Evolutionary conservation across 2,888 invertebrate species (phyloP).

Genomic region (Trachelus iudaicus): DNA sequence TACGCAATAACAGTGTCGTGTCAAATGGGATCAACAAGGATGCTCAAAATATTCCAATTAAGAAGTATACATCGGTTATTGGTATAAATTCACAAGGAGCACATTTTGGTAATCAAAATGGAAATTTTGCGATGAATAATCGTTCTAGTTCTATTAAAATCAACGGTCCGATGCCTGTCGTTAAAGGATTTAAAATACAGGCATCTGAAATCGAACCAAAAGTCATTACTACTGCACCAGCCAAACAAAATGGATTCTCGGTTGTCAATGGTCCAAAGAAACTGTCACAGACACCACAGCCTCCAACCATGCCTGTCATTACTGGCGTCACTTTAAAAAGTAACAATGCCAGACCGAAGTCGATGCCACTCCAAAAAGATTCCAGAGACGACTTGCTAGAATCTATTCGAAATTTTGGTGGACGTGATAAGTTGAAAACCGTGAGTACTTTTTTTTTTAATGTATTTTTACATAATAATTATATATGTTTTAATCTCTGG

Average conservation of each 20-base stretch:
- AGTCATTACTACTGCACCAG: conserved; percentile 1
- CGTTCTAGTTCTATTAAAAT: conserved; percentile 18
- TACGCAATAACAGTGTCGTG: conserved; percentile 10
- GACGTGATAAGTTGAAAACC: conserved; percentile 51
- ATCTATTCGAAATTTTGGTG: conserved; percentile 78
- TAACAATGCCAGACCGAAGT: conserved; percentile 46
- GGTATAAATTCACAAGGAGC: conserved; percentile 37
- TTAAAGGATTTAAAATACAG: conserved; percentile 46
- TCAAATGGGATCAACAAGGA: conserved; percentile 4
- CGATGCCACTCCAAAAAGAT: conserved; percentile 63
- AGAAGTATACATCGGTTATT: conserved; percentile 50
- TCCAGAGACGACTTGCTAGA: conserved; percentile 75
- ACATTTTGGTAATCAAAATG: conserved; percentile 19
- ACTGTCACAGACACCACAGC: conserved; percentile 35
- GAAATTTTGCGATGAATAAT: conserved; percentile 17
- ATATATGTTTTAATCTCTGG: background rate
- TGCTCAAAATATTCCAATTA: conserved; percentile 21
- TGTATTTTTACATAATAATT: background rate
- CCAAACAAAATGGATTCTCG: conserved; percentile 9
- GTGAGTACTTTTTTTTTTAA: conserved; percentile 34
- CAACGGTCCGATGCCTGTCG: conserved; percentile 39
- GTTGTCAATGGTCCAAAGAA: conserved; percentile 14
- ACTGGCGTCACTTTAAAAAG: conserved; percentile 61
- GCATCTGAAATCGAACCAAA: conserved; percentile 16
- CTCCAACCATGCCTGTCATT: conserved; percentile 59